Evolutionary conservation across 2,888 invertebrate species (phyloP).

Genomic region (Eupithecia tripunctaria): DNA sequence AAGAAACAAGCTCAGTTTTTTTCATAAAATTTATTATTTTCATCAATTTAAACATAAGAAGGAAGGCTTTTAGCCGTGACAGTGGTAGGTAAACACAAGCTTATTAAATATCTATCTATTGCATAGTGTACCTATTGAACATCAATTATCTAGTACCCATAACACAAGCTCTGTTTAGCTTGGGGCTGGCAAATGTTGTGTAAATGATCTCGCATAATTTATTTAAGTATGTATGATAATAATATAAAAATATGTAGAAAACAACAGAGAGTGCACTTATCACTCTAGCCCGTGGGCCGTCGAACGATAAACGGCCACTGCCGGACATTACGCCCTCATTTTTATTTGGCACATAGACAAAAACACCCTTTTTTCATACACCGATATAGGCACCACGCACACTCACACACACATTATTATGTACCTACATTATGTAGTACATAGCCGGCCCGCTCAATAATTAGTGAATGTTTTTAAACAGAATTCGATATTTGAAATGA

Average conservation of each 20-base stretch:
- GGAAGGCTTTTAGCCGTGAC: not conserved
- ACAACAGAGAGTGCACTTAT: slow-evolving; percentile 48
- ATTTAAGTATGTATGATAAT: not conserved
- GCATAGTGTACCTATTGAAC: too few relatives aligned
- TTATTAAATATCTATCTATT: too few relatives aligned
- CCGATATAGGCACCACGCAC: slow-evolving; percentile 67
- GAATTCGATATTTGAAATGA: slow-evolving; percentile 78
- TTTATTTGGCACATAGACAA: slow-evolving; percentile 84
- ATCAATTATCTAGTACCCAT: too few relatives aligned
- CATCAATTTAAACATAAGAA: too few relatives aligned
- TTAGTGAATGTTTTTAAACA: slow-evolving; percentile 81
- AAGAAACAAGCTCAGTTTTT: not conserved
- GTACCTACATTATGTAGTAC: slow-evolving; percentile 49
- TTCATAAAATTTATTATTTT: too few relatives aligned
- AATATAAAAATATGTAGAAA: slow-evolving; percentile 13
- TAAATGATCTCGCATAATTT: too few relatives aligned
- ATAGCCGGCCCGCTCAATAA: slow-evolving; percentile 68
- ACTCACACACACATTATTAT: slow-evolving; percentile 54
- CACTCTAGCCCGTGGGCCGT: slow-evolving; percentile 46
- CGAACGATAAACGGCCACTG: slow-evolving; percentile 75
- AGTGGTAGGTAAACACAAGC: not conserved
- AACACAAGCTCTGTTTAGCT: too few relatives aligned
- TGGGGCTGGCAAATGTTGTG: too few relatives aligned
- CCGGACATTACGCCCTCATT: slow-evolving; percentile 83
- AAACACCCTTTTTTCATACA: slow-evolving; percentile 79